Evolutionary conservation across 92 coral and sea anemone species (phyloP).

Genomic region (Heteractis magnifica): DNA sequence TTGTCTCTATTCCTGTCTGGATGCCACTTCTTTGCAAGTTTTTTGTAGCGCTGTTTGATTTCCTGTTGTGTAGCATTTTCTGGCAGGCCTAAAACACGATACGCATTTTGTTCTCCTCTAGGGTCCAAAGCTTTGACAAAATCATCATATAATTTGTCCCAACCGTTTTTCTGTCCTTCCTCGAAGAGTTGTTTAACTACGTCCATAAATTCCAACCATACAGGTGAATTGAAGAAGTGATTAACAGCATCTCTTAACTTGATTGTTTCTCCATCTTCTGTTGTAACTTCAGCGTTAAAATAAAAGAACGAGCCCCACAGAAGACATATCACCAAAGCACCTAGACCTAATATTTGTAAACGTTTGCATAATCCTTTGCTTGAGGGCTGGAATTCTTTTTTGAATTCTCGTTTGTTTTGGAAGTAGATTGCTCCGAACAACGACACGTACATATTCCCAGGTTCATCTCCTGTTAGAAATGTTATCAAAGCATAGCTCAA

Average conservation of each 20-base stretch:
- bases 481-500: constrained; percentile 63
- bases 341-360: constrained; percentile 67
- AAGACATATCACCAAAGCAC: constrained; percentile 66
- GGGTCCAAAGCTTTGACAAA: constrained; percentile 96
- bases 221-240: constrained; percentile 97
- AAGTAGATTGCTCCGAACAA: constrained; percentile 80
- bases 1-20: constrained; percentile 80
- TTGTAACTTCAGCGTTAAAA: constrained; percentile 89
- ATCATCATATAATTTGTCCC: constrained; percentile 96
- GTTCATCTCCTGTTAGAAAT: constrained; percentile 75
- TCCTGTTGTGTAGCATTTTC: constrained; percentile 83
- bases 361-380: constrained; percentile 77
- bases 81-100: constrained; percentile 77
- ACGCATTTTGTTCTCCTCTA: constrained; percentile 97
- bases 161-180: constrained; percentile 92
- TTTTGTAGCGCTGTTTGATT: constrained; percentile 83
- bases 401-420: constrained; percentile 72
- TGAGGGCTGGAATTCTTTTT: constrained; percentile 51
- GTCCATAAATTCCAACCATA: constrained; percentile 91
- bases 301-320: constrained; percentile 95
- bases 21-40: constrained; percentile 93
- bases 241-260: constrained; percentile 90
- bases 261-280: constrained; percentile 97
- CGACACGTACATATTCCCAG: constrained; percentile 91
- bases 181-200: constrained; percentile 81